A percentile compares a stretch with the other conserved stretches of the same genome.
Evolutionary conservation across 2,888 invertebrate species (phyloP).

Genomic region (Emmelina monodactyla): DNA sequence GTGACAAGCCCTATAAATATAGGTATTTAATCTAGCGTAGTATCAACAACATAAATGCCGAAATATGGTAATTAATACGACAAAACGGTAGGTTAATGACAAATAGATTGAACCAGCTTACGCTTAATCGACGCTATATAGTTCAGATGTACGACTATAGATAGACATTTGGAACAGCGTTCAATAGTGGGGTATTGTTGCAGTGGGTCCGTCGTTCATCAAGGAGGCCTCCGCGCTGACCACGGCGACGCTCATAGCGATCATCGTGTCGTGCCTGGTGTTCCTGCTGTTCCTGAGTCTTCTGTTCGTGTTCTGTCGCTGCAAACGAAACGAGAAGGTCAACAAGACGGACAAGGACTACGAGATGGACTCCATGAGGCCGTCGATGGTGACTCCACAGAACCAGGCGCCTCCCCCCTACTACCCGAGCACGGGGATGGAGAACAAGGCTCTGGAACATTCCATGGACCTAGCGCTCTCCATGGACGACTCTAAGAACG

Average conservation of each 20-base stretch:
- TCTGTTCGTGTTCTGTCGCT: constrained; percentile 84
- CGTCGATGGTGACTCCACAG: constrained; percentile 85
- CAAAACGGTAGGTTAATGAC: no score
- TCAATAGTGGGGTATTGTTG: no score
- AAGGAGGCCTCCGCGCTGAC: constrained; percentile 80
- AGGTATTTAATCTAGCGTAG: no score
- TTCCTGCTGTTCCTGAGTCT: constrained; percentile 75
- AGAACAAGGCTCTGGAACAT: constrained; percentile 91
- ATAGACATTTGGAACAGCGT: no score
- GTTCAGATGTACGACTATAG: no score
- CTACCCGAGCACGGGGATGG: constrained; percentile 84
- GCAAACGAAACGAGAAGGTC: constrained; percentile 81
- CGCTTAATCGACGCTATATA: no score
- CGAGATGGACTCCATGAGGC: constrained; percentile 88
- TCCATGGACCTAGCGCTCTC: constrained; percentile 85
- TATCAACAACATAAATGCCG: no score
- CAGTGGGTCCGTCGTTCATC: constrained; percentile 83
- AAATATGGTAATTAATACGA: no score
- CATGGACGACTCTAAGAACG: constrained; percentile 86
- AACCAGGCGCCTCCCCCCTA: constrained; percentile 90
- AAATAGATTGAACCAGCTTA: no score
- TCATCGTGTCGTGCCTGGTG: constrained; percentile 80
- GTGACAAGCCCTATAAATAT: no score
- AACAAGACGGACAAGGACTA: constrained; percentile 88
- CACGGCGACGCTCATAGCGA: constrained; percentile 80